Conservation (phyloP, 2,888 invertebrate species). For the Synergus itoensis region DNA sequence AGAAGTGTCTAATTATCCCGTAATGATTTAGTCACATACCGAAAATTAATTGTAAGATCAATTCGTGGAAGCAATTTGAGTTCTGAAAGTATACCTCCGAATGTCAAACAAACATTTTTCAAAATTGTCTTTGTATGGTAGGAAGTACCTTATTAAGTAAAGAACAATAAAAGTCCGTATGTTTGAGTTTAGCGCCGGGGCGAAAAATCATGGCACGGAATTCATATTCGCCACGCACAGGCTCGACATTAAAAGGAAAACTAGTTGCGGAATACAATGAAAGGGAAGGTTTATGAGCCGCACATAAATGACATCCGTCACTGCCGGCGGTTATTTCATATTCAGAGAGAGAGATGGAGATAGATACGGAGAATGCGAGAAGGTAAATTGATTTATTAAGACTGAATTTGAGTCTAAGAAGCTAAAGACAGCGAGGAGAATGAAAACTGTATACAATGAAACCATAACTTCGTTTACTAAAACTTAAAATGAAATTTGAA, state of each 20-base stretch:
- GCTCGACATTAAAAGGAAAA: slow-evolving; percentile 26
- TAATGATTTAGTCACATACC: too few species aligned
- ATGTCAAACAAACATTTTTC: neutral
- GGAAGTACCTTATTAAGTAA: slow-evolving; percentile 15
- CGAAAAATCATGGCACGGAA: slow-evolving; percentile 31
- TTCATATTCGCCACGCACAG: slow-evolving; percentile 37
- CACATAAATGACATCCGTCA: slow-evolving; percentile 56
- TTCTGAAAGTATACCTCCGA: neutral
- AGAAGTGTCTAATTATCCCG: too few species aligned
- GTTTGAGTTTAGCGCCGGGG: slow-evolving; percentile 22
- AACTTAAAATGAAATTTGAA: neutral
- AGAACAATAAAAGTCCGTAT: slow-evolving; percentile 25
- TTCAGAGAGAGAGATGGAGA: slow-evolving; percentile 15
- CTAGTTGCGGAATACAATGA: slow-evolving; percentile 49
- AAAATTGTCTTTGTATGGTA: slow-evolving; percentile 12
- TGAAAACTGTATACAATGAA: neutral
- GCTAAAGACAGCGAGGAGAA: neutral
- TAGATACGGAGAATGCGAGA: slow-evolving; percentile 14
- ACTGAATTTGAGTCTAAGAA: slow-evolving; percentile 12
- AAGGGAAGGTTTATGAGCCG: slow-evolving; percentile 54
- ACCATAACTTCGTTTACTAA: neutral
- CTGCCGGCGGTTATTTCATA: slow-evolving; percentile 44
- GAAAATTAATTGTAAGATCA: neutral
- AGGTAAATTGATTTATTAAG: neutral
- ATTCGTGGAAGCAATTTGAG: neutral